Conservation (phyloP, 2,113 vertebrate genomes). For the Propithecus coquereli region DNA sequence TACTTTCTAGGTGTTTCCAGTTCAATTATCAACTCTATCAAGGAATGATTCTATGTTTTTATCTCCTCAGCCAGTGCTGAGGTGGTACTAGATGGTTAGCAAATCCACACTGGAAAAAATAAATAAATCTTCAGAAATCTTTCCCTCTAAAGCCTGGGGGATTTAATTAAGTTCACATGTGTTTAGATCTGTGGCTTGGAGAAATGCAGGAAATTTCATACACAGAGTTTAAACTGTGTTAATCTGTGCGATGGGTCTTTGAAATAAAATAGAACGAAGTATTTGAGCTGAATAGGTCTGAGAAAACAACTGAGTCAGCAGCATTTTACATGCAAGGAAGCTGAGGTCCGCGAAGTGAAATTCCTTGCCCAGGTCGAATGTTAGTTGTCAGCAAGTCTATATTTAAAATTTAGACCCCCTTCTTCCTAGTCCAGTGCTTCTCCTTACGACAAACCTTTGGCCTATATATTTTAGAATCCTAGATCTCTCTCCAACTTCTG, state of each 20-base stretch:
- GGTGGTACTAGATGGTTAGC: neutral
- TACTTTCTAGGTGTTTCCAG: neutral
- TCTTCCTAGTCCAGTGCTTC: neutral
- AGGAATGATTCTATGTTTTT: neutral
- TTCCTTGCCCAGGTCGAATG: neutral
- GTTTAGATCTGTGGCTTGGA: neutral
- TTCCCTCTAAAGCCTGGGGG: neutral
- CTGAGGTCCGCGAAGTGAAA: neutral
- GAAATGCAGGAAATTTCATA: conserved; percentile 3
- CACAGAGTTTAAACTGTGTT: neutral
- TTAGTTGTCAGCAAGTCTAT: neutral
- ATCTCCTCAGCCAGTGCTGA: neutral
- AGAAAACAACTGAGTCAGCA: neutral
- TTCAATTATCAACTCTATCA: neutral
- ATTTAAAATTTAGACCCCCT: neutral
- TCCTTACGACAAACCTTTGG: neutral
- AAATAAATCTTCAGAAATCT: neutral
- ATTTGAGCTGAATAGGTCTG: neutral
- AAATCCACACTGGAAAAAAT: neutral
- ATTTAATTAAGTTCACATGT: neutral
- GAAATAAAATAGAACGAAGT: neutral
- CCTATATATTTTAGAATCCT: neutral
- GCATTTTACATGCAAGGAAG: neutral
- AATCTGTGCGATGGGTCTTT: neutral
- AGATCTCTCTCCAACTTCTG: neutral